Evolutionary conservation across 2,113 vertebrate genomes (phyloP), one percentile per base, ranked within the genome.

Genomic region (Salvelinus alpinus): DNA sequence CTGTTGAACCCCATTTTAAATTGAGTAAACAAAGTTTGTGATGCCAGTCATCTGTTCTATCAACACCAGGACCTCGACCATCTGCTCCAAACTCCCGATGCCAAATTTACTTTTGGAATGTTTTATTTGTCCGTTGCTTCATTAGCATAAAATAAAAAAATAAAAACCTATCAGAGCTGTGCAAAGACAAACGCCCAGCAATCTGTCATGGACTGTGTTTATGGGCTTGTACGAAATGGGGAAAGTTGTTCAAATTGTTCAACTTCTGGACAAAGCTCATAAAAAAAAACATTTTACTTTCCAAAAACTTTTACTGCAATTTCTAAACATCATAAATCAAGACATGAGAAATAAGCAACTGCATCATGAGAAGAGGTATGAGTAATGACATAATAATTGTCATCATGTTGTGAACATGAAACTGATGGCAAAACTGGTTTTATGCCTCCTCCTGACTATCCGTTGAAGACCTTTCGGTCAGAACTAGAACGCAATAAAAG

Each of bases 41-140:
- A 70, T n/a, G 67, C 31, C 64, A 51, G 25, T 64, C 44, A 51
- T 16, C 64, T 20, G 64, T 44, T 69, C 64, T 16, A 78, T 72
- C 71, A 73, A 70, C 71, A 47, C 27, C 51, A 72, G 51, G 71
- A 73, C 6, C 16, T 27, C 14, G 16, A 11, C 79, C 79, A 80
- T 76, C 74, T 80, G 74, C 38, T 80, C 70, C 24, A 14, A 7
- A 73, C 22, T 70, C 57, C 12, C 12, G 7, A 29, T 51, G 48
- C 67, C 74, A 72, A 76, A 76, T 72, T 51, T 24, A 72, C 64
- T 72, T 57, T 67, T 72, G 34, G 59, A 67, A 71, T 71, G n/a
- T 75, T 76, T 29, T 60, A 80, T 76, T 69, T 68, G 74, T 66
- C 67, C 44, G 29, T 72, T 65, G 22, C 66, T 22, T n/a, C 62